Base-by-base conservation (phyloP, 2,888 invertebrate species). In the Euclidia mi region DNA sequence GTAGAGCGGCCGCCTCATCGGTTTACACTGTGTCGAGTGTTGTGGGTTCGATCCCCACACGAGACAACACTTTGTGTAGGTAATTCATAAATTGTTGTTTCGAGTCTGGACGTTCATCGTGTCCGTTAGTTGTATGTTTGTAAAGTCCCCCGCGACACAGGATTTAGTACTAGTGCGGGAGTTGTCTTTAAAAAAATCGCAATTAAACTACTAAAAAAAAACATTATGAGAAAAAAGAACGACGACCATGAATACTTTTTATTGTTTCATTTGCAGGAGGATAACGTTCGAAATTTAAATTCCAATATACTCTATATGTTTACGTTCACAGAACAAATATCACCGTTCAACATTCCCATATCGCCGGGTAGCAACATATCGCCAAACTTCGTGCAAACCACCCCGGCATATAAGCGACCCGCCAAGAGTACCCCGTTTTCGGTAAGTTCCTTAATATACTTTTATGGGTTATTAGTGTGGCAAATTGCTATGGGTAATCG, bases 391-490 rank as follows among this genome's bases (percentile, higher is more conserved):
- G 81, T 93, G 41, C 92, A 92, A 68, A 78, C 85, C 4, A 88
- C 91, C 35, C 92, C 93, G 15, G 83, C 88, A 1, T 91, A 85
- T 78, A 94, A 92, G 71, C 82, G 94, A 41, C 78, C 87, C 2
- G 88, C 94, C 3, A 94, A 91, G 65, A 94, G 94, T 60, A 94
- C 94, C 3, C 94, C 94, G 0, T 94, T 82, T 65, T 79, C 82
- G 64, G 94, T 94, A 77, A 90, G 92, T 83, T 37, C 14, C 7
- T 11, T 42, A 42, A 42, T 42, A 12, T 29, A 15, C 9, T 15
- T 28, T 29, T 42, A 37, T 37, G 37, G 37, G 37, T 14, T 35
- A 35, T 15, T 17, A 35, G 14, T 35, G 12, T 15, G 15, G 35
- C 2, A 18, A 37, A 37, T 31, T 31, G 31, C 3, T 31, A 31